Evolutionary conservation across 2,113 vertebrate species (phyloP), one percentile per base, ranked within the genome.

Genomic region (Uria aalge): DNA sequence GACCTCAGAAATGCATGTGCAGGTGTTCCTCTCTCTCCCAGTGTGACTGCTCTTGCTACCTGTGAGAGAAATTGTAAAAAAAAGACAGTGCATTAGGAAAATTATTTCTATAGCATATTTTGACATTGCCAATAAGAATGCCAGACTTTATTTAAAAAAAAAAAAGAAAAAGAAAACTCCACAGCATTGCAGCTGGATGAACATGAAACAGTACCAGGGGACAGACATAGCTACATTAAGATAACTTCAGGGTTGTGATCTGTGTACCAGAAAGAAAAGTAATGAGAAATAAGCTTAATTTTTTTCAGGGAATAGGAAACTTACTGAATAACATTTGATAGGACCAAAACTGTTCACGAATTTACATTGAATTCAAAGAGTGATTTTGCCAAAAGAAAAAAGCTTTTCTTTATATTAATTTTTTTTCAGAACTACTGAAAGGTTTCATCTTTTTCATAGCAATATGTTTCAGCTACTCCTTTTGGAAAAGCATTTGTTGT

Each of bases 371-470:
- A 90, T 63, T 82, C 7, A 55, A 69, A 29, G 21, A 38, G 3
- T 32, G 3, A 53, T 81, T 81, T 89, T 94, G 29, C 6, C 26
- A 71, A 84, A 94, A 50, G 19, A 30, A 86, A 60, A 47, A 21
- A 2, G 2, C 0, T 48, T 57, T 64, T 29, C 6, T 30, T 45
- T 59, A 2, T 59, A 13, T 20, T 29, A 43, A 4, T 24, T 68
- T 52, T 45, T 86, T 68, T 68, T 55, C 12, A 45, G 23, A 77
- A 53, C 22, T n/a, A 23, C 10, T 47, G 47, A 81, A 91, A 72
- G 14, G 40, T 78, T 78, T 85, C 3, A 23, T 50, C 22, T 50
- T 93, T 93, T 81, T 53, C 11, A 27, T 23, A 59, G 34, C 15
- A 74, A 9, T 40, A 62, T 53, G 8, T 69, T 84, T 85, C n/a